Evolutionary conservation across 37 sponge, comb jelly and placozoan species (phyloP), one percentile per base, ranked within the genome.

Genomic region (Mnemiopsis leidyi): DNA sequence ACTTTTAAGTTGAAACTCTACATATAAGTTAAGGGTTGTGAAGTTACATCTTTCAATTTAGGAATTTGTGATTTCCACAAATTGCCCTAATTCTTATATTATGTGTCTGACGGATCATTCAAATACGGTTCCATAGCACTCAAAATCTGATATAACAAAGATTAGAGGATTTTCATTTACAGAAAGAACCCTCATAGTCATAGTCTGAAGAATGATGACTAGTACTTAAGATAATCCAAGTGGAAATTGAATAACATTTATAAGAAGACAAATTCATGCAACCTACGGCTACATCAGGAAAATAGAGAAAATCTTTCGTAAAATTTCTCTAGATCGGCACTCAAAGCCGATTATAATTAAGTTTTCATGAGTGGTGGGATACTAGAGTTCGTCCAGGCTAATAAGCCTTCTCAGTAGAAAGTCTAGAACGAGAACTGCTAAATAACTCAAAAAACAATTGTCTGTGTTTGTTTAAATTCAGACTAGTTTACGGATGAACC

Each of bases 71-170:
- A 34, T 31, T 77, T 77, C 32, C 36, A 26, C 20, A 32, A 34
- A 77, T 77, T 77, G 79, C 20, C 32, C 79, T 77, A 77, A 77
- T 77, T 77, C 35, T 77, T 77, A 31, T 77, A 34, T 31, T 77
- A 77, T 28, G 24, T 25, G 73, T 69, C 73, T 69, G 73, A 69
- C 73, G 2, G 73, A 69, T n/a, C 24, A 34, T 34, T 34, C 79
- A 77, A 77, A 31, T 33, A 77, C 79, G 16, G 79, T 77, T 32
- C 79, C 13, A 48, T 48, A 48, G 61, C 13, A 48, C 61, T 48
- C 61, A 48, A 48, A 48, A 48, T 48, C 61, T 13, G 61, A 48
- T 48, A 48, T 18, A 48, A 18, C 61, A 18, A 18, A 18, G 61
- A 13, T 48, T 48, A 13, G 61, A 48, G 13, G 13, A 48, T 48